phyloP scores from a whole-genome alignment of 64 coral and sea anemone genomes.

The Montipora sp. region DNA sequence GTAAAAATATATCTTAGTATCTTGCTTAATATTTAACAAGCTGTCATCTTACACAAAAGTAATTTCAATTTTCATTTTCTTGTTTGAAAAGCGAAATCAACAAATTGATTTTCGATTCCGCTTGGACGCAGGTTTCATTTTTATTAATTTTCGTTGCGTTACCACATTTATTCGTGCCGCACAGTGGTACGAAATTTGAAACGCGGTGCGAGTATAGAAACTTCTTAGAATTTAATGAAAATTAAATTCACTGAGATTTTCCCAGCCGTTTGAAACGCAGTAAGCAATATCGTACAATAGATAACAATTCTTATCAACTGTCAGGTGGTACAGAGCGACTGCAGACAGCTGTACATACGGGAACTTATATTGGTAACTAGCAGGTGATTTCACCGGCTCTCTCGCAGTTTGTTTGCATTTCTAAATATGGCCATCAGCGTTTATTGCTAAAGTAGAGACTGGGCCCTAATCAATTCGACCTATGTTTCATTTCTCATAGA shows the following conservation, averaged over 20 bases:
- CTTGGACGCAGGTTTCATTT: constrained; percentile 24
- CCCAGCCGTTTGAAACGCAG: constrained; percentile 34
- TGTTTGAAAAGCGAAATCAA: constrained; percentile 57
- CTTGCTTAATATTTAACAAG: constrained; percentile 62
- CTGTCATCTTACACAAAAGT: constrained; percentile 55
- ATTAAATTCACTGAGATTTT: constrained; percentile 38
- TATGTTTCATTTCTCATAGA: too few species aligned
- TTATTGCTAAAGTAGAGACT: constrained; percentile 32
- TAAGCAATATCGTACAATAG: constrained; percentile 40
- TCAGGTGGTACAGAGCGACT: constrained; percentile 33
- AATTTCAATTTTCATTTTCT: constrained; percentile 65
- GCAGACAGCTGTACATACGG: constrained; percentile 48
- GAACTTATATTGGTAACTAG: not conserved
- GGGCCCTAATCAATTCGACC: not conserved
- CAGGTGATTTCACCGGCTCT: constrained; percentile 28
- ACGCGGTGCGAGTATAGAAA: too few species aligned
- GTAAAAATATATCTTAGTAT: constrained; percentile 27
- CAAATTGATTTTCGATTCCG: constrained; percentile 33
- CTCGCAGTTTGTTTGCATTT: constrained; percentile 15
- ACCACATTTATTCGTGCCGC: not conserved
- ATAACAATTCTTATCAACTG: constrained; percentile 53
- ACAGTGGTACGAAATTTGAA: not conserved
- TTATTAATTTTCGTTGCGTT: constrained; percentile 5
- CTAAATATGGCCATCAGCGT: constrained; percentile 19
- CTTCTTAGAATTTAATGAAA: too few species aligned